Base-by-base conservation (phyloP, 2,113 vertebrate genomes). In the Periophthalmodon schlosseri region DNA sequence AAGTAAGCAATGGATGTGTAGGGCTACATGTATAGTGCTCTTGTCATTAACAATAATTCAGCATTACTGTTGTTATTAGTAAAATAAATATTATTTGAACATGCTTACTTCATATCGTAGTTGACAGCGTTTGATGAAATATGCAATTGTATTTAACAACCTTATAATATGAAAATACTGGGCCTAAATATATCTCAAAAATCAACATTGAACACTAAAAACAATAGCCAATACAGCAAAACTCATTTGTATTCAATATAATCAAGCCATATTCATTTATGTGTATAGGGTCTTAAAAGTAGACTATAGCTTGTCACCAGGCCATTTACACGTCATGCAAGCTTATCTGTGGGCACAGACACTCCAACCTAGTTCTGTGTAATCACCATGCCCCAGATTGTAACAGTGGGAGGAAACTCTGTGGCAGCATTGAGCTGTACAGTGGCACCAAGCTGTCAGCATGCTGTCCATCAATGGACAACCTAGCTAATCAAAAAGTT, bases 301-400 rank as follows among this genome's bases (percentile, higher is more conserved):
- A 1, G 24, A 65, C 68, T 86, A 66, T 60, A 58, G 36, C 21
- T 21, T 60, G 34, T 44, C 66, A 33, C 36, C 73, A 69, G 69
- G 73, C 5, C 69, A 81, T 72, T 20, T 66, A 65, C 72, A 74
- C 44, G 70, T 82, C 70, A 66, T 44, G 56, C 24, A 54, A 72
- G 71, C 86, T 92, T 93, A 93, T 93, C 91, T 80, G 39, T 64
- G 61, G 70, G 77, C 20, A 28, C 86, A 87, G 80, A 82, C 64
- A 60, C 69, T 70, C 46, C 70, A 74, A 78, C 47, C 85, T 34
- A 81, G 74, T 81, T 2, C 18, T 73, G 80, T 49, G 72, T 91
- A 91, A 93, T 93, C 91, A 88, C 69, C 63, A 2, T 70, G 83
- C 74, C 16, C 66, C 92, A 91, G 86, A 82, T 79, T 75, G 5